Evolutionary conservation across 2,113 vertebrate genomes (phyloP).

Genomic region (Ardeotis arabs): DNA sequence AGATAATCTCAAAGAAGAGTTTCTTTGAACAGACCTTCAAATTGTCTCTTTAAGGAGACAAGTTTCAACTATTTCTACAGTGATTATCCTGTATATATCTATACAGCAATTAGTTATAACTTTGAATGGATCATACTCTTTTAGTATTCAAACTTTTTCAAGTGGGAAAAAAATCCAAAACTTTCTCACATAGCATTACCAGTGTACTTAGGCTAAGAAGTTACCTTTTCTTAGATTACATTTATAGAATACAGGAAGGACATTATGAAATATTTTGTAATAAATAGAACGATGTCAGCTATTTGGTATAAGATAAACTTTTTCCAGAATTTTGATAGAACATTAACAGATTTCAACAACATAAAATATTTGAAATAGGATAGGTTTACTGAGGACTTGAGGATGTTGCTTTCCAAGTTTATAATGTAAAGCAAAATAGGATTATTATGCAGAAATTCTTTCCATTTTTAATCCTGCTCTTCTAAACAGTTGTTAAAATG

Average conservation of each 20-base stretch:
- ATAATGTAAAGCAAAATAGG: neutral
- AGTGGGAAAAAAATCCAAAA: fast-evolving
- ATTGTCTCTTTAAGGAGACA: neutral
- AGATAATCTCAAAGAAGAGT: neutral
- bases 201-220: neutral
- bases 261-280: neutral
- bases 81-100: neutral
- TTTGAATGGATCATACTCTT: neutral
- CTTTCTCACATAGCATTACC: neutral
- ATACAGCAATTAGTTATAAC: neutral
- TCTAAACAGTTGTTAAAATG: neutral
- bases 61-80: neutral
- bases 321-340: neutral
- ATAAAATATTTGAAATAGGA: neutral
- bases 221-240: neutral
- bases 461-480: neutral
- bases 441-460: neutral
- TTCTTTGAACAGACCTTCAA: neutral
- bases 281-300: neutral
- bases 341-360: neutral
- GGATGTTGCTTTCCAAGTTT: neutral
- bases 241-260: neutral
- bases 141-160: neutral
- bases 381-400: neutral
- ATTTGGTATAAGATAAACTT: neutral